Percentiles rank a stretch among this genome's conserved stretches.
Evolutionary conservation across 2,888 invertebrate genomes (phyloP).

Genomic region (Tineola bisselliella): DNA sequence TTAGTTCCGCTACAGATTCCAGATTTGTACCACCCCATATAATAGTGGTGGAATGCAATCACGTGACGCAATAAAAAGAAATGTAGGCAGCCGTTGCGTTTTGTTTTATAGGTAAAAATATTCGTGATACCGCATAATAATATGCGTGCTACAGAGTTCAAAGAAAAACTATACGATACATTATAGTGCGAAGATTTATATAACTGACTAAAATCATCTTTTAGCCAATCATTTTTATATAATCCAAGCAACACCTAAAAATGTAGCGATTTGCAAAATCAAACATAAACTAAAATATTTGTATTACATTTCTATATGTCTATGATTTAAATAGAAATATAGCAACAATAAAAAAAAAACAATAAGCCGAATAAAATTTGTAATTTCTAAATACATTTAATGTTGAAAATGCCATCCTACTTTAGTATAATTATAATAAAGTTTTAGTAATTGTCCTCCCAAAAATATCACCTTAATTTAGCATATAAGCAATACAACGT

Average conservation of each 20-base stretch:
- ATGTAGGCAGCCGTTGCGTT: slow-evolving; percentile 7
- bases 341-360: too few relatives aligned
- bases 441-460: slow-evolving; percentile 16
- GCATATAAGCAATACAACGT: slow-evolving; percentile 23
- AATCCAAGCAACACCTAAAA: too few relatives aligned
- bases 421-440: too few relatives aligned
- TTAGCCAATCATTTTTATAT: too few relatives aligned
- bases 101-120: slow-evolving; percentile 18
- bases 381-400: too few relatives aligned
- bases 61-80: slow-evolving; percentile 9
- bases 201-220: too few relatives aligned
- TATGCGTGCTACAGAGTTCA: slow-evolving; percentile 3
- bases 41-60: slow-evolving; percentile 1
- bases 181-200: slow-evolving; percentile 20
- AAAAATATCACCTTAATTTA: slow-evolving; percentile 5
- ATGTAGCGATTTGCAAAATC: too few relatives aligned
- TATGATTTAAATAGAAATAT: too few relatives aligned
- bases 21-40: slow-evolving; percentile 3
- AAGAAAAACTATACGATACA: slow-evolving; percentile 16
- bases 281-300: too few relatives aligned
- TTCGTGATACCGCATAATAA: slow-evolving; percentile 7
- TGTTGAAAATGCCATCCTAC: too few relatives aligned
- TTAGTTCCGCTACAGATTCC: neutral
- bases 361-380: too few relatives aligned
- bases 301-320: too few relatives aligned